phyloP scores from a whole-genome alignment of 2,888 invertebrate genomes.

The Laspeyria flexula region DNA sequence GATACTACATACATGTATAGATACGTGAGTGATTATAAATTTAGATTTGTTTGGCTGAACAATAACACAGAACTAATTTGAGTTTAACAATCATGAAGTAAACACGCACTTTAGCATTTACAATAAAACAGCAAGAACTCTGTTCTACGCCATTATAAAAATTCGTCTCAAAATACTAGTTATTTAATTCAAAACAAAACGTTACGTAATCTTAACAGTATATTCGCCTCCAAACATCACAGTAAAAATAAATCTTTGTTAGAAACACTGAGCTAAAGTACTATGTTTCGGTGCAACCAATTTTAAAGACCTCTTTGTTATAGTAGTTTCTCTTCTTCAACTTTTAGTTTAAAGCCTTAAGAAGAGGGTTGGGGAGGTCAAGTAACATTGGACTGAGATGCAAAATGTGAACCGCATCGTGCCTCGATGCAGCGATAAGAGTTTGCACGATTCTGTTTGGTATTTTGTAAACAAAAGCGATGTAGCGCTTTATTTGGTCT shows the following conservation, averaged over 20 bases:
- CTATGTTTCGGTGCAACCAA: constrained; percentile 27
- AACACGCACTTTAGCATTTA: not conserved
- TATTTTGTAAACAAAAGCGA: constrained; percentile 39
- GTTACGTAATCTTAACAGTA: constrained; percentile 26
- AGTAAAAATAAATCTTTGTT: constrained; percentile 45
- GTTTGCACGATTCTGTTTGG: constrained; percentile 68
- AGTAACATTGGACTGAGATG: constrained; percentile 36
- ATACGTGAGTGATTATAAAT: too few relatives aligned
- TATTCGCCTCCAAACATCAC: constrained; percentile 31
- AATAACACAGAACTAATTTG: not conserved
- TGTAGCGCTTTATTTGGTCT: constrained; percentile 34
- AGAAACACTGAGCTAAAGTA: constrained; percentile 33
- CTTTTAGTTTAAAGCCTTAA: constrained; percentile 15
- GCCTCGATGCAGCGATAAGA: constrained; percentile 72
- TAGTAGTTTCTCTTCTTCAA: constrained; percentile 12
- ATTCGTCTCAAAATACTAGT: not conserved
- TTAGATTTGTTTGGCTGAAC: too few relatives aligned
- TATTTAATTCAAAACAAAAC: constrained; percentile 3
- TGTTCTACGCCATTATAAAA: not conserved
- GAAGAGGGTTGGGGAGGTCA: constrained; percentile 30
- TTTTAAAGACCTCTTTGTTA: constrained; percentile 27
- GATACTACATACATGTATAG: too few relatives aligned
- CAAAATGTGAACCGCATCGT: constrained; percentile 67
- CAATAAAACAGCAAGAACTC: not conserved
- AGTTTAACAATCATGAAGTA: not conserved